Evolutionary conservation across 2,888 invertebrate genomes (phyloP).

Genomic region (Hirtodrosophila histrioides): DNA sequence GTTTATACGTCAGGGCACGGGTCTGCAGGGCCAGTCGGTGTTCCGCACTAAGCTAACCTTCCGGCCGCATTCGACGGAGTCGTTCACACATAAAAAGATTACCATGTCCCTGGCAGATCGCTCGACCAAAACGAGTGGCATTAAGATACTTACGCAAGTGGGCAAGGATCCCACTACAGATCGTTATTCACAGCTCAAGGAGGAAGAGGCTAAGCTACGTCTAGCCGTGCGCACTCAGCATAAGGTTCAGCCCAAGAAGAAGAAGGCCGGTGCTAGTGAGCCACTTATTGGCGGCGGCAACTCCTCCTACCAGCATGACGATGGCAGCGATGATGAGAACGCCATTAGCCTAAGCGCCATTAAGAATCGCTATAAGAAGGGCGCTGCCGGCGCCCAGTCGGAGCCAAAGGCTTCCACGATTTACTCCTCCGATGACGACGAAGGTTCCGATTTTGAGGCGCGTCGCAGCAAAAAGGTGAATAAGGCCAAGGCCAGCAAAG

Average conservation of each 20-base stretch:
- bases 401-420: conserved; percentile 87
- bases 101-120: conserved; percentile 98
- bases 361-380: conserved; percentile 95
- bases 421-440: conserved; percentile 93
- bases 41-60: conserved; percentile 98
- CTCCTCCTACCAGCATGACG: conserved; percentile 86
- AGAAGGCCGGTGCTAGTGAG: conserved; percentile 83
- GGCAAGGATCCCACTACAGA: conserved; percentile 95
- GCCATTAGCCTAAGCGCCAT: conserved; percentile 96
- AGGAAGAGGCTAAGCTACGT: conserved; percentile 97
- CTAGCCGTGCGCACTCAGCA: conserved; percentile 90
- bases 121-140: conserved; percentile 95
- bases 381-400: conserved; percentile 75
- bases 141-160: conserved; percentile 95
- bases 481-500: conserved; percentile 91
- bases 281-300: conserved; percentile 80
- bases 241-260: conserved; percentile 86
- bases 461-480: conserved; percentile 89
- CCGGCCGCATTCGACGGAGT: conserved; percentile 99
- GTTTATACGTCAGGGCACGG: conserved; percentile 98
- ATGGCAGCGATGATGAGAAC: conserved; percentile 96
- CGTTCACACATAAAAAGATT: conserved; percentile 99
- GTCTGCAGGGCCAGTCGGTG: conserved; percentile 98
- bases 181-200: conserved; percentile 95
- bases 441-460: conserved; percentile 92